These are phyloP conservation scores for Aethina tumida DNA, from an alignment of 1,140 invertebrate genomes.

Conservation along the genomic window DNA sequence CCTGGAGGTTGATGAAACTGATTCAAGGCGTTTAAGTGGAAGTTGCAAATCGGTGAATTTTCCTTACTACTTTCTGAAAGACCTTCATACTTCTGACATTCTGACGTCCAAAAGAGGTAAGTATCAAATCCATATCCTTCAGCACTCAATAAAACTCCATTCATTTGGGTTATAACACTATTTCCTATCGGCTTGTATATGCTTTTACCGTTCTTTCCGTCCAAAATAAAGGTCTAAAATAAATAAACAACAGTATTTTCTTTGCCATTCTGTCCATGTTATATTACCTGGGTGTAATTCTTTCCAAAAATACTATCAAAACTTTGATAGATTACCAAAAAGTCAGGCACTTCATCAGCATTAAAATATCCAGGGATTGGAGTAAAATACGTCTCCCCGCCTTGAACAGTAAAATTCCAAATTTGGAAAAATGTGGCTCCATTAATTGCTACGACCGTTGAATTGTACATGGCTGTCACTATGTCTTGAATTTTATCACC, in stretches of 20 bases:
- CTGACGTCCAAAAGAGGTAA: conserved; percentile 64
- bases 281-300: conserved; percentile 53
- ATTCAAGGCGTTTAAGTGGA: conserved; percentile 59
- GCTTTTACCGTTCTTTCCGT: conserved; percentile 57
- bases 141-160: conserved; percentile 53
- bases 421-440: conserved; percentile 53
- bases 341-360: conserved; percentile 70
- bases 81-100: conserved; percentile 43
- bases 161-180: conserved; percentile 55
- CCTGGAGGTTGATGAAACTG: conserved; percentile 59
- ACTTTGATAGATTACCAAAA: conserved; percentile 67
- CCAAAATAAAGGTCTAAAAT: conserved; percentile 45
- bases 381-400: conserved; percentile 52
- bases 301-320: conserved; percentile 29
- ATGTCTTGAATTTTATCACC: conserved; percentile 65
- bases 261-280: background rate
- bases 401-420: conserved; percentile 61
- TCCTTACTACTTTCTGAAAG: conserved; percentile 31
- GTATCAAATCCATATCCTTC: conserved; percentile 59
- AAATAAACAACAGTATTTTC: background rate
- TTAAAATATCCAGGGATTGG: conserved; percentile 76
- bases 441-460: conserved; percentile 62
- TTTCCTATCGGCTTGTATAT: conserved; percentile 52
- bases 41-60: conserved; percentile 29
- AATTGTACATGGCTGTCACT: conserved; percentile 60